Conservation (phyloP, 2,888 invertebrate species). For the Eupithecia subfuscata region DNA sequence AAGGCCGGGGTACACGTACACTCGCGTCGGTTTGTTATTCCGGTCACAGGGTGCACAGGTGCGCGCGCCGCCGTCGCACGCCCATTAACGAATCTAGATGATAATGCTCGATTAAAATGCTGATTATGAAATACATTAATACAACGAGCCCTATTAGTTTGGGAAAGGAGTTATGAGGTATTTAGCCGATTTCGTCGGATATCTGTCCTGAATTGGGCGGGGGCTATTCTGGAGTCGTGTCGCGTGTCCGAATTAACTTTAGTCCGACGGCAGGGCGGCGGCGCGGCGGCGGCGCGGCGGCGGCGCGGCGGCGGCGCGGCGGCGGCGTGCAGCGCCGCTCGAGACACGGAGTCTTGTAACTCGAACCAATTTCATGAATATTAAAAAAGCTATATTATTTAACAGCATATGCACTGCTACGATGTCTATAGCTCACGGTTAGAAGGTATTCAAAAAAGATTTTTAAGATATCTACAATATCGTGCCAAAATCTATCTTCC, state of each 20-base stretch:
- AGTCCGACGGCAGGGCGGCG: too few relatives aligned
- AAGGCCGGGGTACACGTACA: conserved; percentile 13
- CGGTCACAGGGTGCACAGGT: conserved; percentile 71
- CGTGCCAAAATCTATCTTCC: too few relatives aligned
- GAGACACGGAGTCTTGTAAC: too few relatives aligned
- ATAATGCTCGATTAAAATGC: conserved; percentile 50
- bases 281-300: too few relatives aligned
- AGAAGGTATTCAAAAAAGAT: too few relatives aligned
- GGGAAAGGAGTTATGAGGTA: conserved; percentile 42
- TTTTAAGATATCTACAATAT: too few relatives aligned
- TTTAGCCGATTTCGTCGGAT: conserved; percentile 33
- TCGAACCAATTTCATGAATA: neutral
- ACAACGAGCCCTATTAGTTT: conserved; percentile 40
- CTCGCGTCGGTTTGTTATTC: conserved; percentile 56
- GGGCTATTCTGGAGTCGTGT: neutral
- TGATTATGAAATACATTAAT: conserved; percentile 49
- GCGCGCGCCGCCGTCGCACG: conserved; percentile 49
- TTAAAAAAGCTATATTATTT: too few relatives aligned
- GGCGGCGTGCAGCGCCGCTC: too few relatives aligned
- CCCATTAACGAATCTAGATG: conserved; percentile 40
- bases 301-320: too few relatives aligned
- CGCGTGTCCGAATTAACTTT: neutral
- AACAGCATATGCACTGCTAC: too few relatives aligned
- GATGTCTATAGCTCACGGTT: too few relatives aligned
- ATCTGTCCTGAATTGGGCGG: conserved; percentile 7